phyloP scores from a whole-genome alignment of 2,797 vertebrate genomes.

The Echeneis naucrates region DNA sequence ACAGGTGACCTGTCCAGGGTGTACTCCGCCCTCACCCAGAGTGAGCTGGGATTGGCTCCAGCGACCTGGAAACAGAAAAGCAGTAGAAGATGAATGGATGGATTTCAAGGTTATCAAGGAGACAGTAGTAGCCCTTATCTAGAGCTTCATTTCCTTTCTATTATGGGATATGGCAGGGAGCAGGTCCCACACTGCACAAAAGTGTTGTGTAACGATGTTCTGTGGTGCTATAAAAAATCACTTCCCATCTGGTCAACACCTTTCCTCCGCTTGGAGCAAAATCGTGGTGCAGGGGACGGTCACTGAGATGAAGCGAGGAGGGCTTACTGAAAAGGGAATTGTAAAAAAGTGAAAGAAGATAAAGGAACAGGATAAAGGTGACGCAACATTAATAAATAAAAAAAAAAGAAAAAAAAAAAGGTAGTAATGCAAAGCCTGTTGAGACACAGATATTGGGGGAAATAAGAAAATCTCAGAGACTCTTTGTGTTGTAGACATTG shows the following conservation, averaged over 20 bases:
- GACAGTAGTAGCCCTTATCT: constrained; percentile 61
- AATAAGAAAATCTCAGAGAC: constrained; percentile 64
- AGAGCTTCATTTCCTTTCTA: constrained; percentile 63
- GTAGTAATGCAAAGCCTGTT: constrained; percentile 59
- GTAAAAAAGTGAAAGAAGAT: constrained; percentile 37
- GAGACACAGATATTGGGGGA: constrained; percentile 65
- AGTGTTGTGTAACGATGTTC: constrained; percentile 27
- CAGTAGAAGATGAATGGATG: too few species aligned
- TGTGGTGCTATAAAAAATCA: constrained; percentile 52
- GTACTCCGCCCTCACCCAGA: too few species aligned
- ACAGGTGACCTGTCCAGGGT: too few species aligned
- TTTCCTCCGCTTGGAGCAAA: constrained; percentile 25
- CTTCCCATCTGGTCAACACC: constrained; percentile 62
- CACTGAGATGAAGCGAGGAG: background rate
- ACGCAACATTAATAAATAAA: background rate
- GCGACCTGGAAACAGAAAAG: too few species aligned
- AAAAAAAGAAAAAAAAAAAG: constrained; percentile 29
- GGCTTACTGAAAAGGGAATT: constrained; percentile 14
- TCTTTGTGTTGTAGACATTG: constrained; percentile 44
- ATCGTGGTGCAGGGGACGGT: constrained; percentile 12
- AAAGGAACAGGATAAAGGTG: constrained; percentile 16
- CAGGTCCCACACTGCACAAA: constrained; percentile 47
- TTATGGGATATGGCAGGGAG: constrained; percentile 64
- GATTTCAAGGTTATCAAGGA: constrained; percentile 69
- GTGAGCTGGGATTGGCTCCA: too few species aligned